phyloP scores from a whole-genome alignment of 2,113 vertebrate species.

The Thunnus maccoyii region DNA sequence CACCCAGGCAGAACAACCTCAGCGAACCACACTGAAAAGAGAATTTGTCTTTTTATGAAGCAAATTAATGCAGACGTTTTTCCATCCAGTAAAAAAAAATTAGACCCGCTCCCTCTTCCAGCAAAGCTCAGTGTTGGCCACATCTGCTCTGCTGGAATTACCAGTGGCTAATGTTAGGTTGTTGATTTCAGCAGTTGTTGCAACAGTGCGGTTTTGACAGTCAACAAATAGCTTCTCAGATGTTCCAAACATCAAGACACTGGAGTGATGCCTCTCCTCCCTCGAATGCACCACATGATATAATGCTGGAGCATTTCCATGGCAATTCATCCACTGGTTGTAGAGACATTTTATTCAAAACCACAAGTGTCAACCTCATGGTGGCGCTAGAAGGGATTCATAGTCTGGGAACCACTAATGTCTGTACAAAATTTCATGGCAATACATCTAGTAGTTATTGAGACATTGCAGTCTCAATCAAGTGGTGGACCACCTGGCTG shows the following conservation, averaged over 20 bases:
- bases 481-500: background rate
- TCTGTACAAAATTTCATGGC: background rate
- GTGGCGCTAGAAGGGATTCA: background rate
- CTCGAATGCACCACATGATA: slow-evolving; percentile 14
- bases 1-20: slow-evolving; percentile 67
- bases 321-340: background rate
- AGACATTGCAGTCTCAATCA: background rate
- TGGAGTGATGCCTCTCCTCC: slow-evolving; percentile 43
- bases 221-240: slow-evolving; percentile 66
- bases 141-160: slow-evolving; percentile 61
- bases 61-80: slow-evolving; percentile 73
- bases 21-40: slow-evolving; percentile 51
- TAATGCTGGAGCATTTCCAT: background rate
- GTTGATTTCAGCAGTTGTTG: slow-evolving; percentile 67
- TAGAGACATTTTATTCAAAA: background rate
- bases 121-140: slow-evolving; percentile 48
- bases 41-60: slow-evolving; percentile 66
- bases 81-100: slow-evolving; percentile 69
- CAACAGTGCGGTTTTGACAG: slow-evolving; percentile 61
- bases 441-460: background rate
- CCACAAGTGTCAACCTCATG: background rate
- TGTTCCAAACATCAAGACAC: slow-evolving; percentile 56
- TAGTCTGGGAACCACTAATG: background rate
- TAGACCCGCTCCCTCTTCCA: slow-evolving; percentile 48
- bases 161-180: slow-evolving; percentile 61